These are phyloP conservation scores for Crematogaster levior DNA, from an alignment of 2,888 invertebrate genomes.

Conservation along the genomic window DNA sequence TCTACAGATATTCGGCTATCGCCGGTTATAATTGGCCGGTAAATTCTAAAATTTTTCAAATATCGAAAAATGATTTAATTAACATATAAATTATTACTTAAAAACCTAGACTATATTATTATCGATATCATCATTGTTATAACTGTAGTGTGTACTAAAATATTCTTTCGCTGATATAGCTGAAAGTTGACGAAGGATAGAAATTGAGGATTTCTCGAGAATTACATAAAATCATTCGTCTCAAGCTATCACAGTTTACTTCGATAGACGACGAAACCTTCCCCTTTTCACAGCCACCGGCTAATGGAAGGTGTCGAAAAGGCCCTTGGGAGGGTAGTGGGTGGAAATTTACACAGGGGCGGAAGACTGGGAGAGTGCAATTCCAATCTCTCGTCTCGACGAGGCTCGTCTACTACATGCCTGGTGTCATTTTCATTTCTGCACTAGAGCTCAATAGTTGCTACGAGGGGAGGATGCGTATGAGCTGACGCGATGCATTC, in stretches of 20 bases:
- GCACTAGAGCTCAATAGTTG: constrained; percentile 39
- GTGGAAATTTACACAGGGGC: constrained; percentile 73
- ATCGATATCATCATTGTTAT: neutral
- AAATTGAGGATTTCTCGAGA: constrained; percentile 23
- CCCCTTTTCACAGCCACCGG: constrained; percentile 67
- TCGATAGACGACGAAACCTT: constrained; percentile 70
- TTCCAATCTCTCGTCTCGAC: constrained; percentile 73
- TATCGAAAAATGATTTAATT: neutral
- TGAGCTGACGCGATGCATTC: constrained; percentile 23
- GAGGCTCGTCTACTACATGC: constrained; percentile 61
- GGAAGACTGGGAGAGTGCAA: constrained; percentile 50
- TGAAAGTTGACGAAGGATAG: neutral
- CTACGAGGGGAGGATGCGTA: constrained; percentile 42
- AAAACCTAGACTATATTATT: neutral
- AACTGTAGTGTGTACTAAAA: neutral
- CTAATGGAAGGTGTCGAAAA: constrained; percentile 77
- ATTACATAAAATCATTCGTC: constrained; percentile 54
- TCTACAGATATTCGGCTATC: constrained; percentile 58
- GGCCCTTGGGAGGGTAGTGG: constrained; percentile 67
- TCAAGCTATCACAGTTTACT: constrained; percentile 63
- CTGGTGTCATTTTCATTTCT: constrained; percentile 74
- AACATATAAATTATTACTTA: neutral
- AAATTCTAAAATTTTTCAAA: neutral
- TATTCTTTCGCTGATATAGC: neutral
- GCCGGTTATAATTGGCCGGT: neutral